These are phyloP conservation scores for Mastomys coucha DNA, from an alignment of 2,113 vertebrate genomes.

Conservation along the genomic window DNA sequence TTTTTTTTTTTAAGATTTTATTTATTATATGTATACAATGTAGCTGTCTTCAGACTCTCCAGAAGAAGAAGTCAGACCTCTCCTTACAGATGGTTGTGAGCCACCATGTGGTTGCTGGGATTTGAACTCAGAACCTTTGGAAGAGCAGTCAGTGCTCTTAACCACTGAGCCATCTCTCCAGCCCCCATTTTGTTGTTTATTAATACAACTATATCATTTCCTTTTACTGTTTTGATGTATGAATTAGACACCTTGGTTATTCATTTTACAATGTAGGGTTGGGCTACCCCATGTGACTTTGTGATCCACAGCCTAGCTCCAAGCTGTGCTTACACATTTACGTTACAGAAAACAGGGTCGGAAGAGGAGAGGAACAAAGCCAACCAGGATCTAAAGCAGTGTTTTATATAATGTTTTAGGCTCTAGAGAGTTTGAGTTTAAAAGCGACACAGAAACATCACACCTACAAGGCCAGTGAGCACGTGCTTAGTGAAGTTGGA, in stretches of 20 bases:
- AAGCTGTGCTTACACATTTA: not conserved
- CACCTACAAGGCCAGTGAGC: not conserved
- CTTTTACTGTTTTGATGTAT: not conserved
- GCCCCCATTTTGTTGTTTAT: slow-evolving; percentile 1
- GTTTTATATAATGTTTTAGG: not conserved
- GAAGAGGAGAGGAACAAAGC: not conserved
- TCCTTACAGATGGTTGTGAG: too few relatives aligned
- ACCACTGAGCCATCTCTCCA: too few relatives aligned
- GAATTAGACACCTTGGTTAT: not conserved
- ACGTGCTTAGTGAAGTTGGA: not conserved
- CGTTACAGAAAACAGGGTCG: not conserved
- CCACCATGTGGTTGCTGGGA: too few relatives aligned
- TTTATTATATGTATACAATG: too few relatives aligned
- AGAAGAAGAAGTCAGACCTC: too few relatives aligned
- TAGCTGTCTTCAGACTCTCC: too few relatives aligned
- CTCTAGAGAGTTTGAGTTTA: slow-evolving; percentile 36
- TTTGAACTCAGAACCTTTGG: too few relatives aligned
- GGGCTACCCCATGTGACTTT: not conserved
- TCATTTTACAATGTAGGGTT: not conserved
- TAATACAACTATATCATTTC: not conserved
- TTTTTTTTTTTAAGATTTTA: too few relatives aligned
- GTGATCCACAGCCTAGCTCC: not conserved
- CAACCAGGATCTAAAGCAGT: slow-evolving; percentile 12
- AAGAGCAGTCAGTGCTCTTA: too few relatives aligned
- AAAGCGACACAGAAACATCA: not conserved